Evolutionary conservation across 2,888 invertebrate genomes (phyloP).

Genomic region (Orthosia gothica): DNA sequence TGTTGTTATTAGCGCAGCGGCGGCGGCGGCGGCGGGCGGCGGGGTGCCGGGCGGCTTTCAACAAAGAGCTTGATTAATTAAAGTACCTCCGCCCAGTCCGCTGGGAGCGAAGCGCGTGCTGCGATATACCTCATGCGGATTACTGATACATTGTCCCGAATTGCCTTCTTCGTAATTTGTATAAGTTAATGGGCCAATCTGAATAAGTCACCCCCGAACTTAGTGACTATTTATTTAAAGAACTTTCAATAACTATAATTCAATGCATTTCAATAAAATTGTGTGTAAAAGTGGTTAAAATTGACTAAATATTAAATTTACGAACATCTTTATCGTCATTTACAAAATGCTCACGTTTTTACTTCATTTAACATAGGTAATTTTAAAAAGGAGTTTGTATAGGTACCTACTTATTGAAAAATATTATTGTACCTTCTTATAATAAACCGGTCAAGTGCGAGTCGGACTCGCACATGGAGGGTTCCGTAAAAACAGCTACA

Average conservation of each 20-base stretch:
- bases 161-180: slow-evolving; percentile 70
- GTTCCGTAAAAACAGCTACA: too few species aligned
- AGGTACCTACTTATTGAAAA: slow-evolving; percentile 11
- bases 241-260: not conserved
- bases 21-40: slow-evolving; percentile 83
- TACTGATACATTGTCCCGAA: slow-evolving; percentile 81
- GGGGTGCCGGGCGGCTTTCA: slow-evolving; percentile 81
- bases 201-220: slow-evolving; percentile 21
- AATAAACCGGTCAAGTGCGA: too few species aligned
- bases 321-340: too few species aligned
- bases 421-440: too few species aligned
- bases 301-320: not conserved
- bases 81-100: slow-evolving; percentile 88
- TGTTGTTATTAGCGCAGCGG: slow-evolving; percentile 83
- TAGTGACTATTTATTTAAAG: not conserved
- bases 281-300: not conserved
- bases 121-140: slow-evolving; percentile 79
- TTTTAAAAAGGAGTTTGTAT: too few species aligned
- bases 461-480: too few species aligned
- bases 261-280: not conserved
- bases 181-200: slow-evolving; percentile 40
- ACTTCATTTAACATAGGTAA: too few species aligned
- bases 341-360: too few species aligned
- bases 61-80: slow-evolving; percentile 90
- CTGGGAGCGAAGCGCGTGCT: slow-evolving; percentile 80